These are phyloP conservation scores for Pao palembangensis DNA, from an alignment of 2,113 vertebrate genomes.

Conservation along the genomic window DNA sequence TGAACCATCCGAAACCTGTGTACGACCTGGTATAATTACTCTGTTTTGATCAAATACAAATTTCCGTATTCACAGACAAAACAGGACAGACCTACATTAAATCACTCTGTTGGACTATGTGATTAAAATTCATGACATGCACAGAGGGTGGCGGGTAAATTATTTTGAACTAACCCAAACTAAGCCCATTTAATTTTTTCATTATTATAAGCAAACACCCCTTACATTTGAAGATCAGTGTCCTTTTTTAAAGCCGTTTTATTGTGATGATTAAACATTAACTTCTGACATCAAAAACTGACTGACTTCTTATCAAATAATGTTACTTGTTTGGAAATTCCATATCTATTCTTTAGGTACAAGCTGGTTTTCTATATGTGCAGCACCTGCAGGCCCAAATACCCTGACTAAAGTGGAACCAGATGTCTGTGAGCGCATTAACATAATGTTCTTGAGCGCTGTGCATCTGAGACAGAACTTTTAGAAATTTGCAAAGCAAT, in stretches of 20 bases:
- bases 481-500: slow-evolving; percentile 68
- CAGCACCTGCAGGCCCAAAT: slow-evolving; percentile 36
- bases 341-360: slow-evolving; percentile 16
- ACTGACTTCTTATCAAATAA: no score
- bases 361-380: slow-evolving; percentile 17
- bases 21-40: not conserved
- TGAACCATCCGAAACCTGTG: slow-evolving; percentile 1
- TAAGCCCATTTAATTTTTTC: not conserved
- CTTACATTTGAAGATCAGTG: not conserved
- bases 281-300: no score
- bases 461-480: slow-evolving; percentile 51
- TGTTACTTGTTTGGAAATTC: not conserved
- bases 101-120: not conserved
- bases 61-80: no score
- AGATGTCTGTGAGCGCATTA: slow-evolving; percentile 72
- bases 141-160: not conserved
- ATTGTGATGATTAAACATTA: no score
- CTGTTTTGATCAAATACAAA: not conserved
- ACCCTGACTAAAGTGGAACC: slow-evolving; percentile 51
- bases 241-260: no score
- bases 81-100: not conserved
- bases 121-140: slow-evolving; percentile 1
- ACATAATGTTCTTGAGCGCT: slow-evolving; percentile 70
- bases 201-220: slow-evolving; percentile 1
- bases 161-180: not conserved